These are phyloP conservation scores for Orchesellides sinensis DNA, from an alignment of 2,888 invertebrate genomes.

Conservation along the genomic window DNA sequence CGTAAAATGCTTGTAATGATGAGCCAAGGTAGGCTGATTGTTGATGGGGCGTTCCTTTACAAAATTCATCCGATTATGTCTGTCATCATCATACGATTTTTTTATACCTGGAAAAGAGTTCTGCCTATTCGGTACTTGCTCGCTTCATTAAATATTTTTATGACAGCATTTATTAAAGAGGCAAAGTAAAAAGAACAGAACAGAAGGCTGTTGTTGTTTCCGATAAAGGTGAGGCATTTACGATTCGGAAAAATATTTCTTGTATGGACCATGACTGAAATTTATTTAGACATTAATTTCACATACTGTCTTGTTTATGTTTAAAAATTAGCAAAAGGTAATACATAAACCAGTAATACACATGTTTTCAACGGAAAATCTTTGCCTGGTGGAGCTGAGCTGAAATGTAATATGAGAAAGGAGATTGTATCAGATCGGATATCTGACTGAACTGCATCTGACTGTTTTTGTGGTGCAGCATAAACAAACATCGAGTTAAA, in stretches of 20 bases:
- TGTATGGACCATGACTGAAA: too few relatives aligned
- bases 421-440: slow-evolving; percentile 21
- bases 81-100: slow-evolving; percentile 65
- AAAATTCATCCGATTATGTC: slow-evolving; percentile 68
- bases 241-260: too few relatives aligned
- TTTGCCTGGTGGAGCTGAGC: too few relatives aligned
- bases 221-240: too few relatives aligned
- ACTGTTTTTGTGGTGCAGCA: slow-evolving; percentile 41
- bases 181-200: neutral
- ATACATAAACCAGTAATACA: neutral
- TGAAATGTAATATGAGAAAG: neutral
- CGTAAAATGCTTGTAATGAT: slow-evolving; percentile 74
- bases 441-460: slow-evolving; percentile 31
- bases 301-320: slow-evolving; percentile 24
- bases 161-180: neutral
- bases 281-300: slow-evolving; percentile 26
- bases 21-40: slow-evolving; percentile 68
- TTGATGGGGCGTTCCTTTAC: slow-evolving; percentile 66
- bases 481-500: slow-evolving; percentile 40
- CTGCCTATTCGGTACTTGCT: neutral
- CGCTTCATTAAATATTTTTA: neutral
- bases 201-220: too few relatives aligned
- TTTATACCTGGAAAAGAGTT: neutral
- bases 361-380: too few relatives aligned
- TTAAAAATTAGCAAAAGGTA: slow-evolving; percentile 33